These are phyloP conservation scores for Acronicta leporina DNA, from an alignment of 2,888 invertebrate genomes.

Conservation along the genomic window DNA sequence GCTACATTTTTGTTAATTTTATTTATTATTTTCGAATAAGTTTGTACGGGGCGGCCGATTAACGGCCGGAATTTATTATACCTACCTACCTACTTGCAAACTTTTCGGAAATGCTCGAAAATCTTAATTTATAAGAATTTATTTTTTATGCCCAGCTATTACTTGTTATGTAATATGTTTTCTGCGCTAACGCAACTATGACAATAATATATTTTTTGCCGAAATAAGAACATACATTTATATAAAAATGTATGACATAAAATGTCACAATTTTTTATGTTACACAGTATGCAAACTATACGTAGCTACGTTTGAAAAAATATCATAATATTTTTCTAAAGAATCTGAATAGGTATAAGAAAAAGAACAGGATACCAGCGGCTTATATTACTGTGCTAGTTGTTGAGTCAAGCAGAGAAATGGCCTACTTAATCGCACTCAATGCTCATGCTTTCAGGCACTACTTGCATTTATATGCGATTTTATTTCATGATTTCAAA, in stretches of 20 bases:
- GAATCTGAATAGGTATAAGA: not conserved
- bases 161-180: constrained; percentile 27
- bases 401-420: constrained; percentile 33
- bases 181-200: constrained; percentile 5
- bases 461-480: constrained; percentile 32
- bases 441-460: constrained; percentile 46
- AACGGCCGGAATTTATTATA: constrained; percentile 62
- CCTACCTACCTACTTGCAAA: constrained; percentile 45
- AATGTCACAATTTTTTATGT: too few relatives aligned
- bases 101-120: constrained; percentile 55
- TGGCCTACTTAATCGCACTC: constrained; percentile 46
- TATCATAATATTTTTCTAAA: too few relatives aligned
- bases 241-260: too few relatives aligned
- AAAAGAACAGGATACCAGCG: constrained; percentile 15
- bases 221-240: too few relatives aligned
- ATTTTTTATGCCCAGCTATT: constrained; percentile 31
- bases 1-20: constrained; percentile 78
- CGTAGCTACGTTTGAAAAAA: too few relatives aligned
- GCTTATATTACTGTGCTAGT: constrained; percentile 19
- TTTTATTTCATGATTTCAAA: constrained; percentile 15
- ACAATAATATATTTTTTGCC: constrained; percentile 19
- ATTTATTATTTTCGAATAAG: constrained; percentile 79
- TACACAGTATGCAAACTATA: too few relatives aligned
- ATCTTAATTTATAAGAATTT: constrained; percentile 53
- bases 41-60: constrained; percentile 63